Evolutionary conservation across 92 coral and sea anemone genomes (phyloP).

Genomic region (Parazoanthus atlanticus): DNA sequence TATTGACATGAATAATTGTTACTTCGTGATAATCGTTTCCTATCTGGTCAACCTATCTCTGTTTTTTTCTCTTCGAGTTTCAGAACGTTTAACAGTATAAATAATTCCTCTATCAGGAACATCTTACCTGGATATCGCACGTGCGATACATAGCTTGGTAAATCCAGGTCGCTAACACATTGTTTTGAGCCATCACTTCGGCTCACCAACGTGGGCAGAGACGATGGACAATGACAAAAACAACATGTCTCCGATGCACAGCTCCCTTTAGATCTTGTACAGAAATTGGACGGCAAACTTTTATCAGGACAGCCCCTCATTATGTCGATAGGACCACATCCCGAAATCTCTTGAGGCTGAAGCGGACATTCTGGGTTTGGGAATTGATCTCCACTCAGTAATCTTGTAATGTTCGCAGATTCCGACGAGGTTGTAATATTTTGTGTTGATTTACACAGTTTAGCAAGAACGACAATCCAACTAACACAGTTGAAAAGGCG

Average conservation of each 20-base stretch:
- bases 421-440: constrained; percentile 8
- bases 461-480: constrained; percentile 1
- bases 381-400: constrained; percentile 32
- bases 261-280: constrained; percentile 20
- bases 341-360: neutral
- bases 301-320: constrained; percentile 6
- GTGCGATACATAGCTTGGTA: neutral
- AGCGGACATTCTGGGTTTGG: constrained; percentile 40
- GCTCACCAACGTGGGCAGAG: constrained; percentile 36
- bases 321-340: constrained; percentile 3
- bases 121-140: constrained; percentile 12
- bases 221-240: neutral
- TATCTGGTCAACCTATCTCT: neutral
- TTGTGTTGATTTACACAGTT: constrained; percentile 13
- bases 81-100: neutral
- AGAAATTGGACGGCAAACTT: constrained; percentile 9
- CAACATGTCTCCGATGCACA: constrained; percentile 17
- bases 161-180: constrained; percentile 15
- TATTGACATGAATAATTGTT: neutral
- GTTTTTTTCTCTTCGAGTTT: neutral
- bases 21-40: neutral
- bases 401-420: constrained; percentile 41
- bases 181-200: constrained; percentile 19
- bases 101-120: neutral
- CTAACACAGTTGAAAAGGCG: neutral